phyloP scores from a whole-genome alignment of 2,113 vertebrate species.

The Tragelaphus scriptus region DNA sequence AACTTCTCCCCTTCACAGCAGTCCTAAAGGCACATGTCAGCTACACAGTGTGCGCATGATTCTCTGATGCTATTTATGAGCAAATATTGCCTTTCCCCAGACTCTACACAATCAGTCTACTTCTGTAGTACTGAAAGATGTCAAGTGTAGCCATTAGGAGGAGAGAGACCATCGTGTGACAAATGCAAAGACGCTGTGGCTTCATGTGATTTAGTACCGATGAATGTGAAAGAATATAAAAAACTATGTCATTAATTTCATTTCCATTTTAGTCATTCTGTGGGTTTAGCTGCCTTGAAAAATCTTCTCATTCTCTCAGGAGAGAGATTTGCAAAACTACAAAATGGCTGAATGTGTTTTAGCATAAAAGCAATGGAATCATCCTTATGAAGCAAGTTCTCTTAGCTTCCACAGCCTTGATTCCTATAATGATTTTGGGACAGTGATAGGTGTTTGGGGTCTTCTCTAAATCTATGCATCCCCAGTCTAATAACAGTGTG shows the following conservation, averaged over 20 bases:
- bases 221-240: slow-evolving; percentile 25
- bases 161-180: background rate
- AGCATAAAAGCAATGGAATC: slow-evolving; percentile 2
- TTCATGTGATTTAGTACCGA: slow-evolving; percentile 37
- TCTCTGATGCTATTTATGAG: background rate
- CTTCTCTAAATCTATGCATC: background rate
- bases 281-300: slow-evolving; percentile 36
- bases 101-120: background rate
- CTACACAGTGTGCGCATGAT: background rate
- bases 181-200: background rate
- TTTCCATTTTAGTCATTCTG: slow-evolving; percentile 26
- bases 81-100: background rate
- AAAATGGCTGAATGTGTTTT: background rate
- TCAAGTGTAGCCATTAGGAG: background rate
- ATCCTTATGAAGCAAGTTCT: background rate
- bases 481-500: slow-evolving; percentile 22
- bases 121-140: background rate
- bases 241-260: slow-evolving; percentile 48
- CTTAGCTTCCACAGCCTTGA: background rate
- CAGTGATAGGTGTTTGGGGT: background rate
- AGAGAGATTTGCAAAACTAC: slow-evolving; percentile 44
- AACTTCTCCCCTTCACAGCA: too few species aligned
- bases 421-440: background rate
- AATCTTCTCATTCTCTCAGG: slow-evolving; percentile 43
- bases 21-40: background rate